Base-by-base conservation (phyloP, 2,113 vertebrate species). In the Helogale parvula region DNA sequence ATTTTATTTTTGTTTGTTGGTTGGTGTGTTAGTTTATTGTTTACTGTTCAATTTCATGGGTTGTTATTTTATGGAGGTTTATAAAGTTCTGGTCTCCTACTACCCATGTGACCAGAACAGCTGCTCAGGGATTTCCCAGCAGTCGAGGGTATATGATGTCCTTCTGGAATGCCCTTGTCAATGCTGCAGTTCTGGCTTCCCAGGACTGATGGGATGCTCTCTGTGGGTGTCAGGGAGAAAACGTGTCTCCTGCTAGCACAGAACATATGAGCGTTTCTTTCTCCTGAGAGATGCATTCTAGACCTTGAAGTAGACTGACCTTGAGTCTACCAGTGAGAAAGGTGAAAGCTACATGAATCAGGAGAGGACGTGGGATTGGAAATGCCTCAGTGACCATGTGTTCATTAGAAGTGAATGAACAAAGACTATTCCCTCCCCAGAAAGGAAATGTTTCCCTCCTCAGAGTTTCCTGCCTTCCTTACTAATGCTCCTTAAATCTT, bases 381-480 rank as follows among this genome's bases (percentile, higher is more conserved):
- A 97, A 82, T 90, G n/a, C 63, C 47, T 85, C 85, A 90, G 0
- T 88, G 41, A 87, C 13, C 13, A 31, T 16, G 8, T 71, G 35
- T 60, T 88, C 65, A 76, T 84, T 81, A 92, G 54, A 85, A 74
- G 52, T 65, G 57, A 95, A 47, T 95, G 77, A 98, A 38, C 57
- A 85, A 96, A 83, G 45, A 3, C 1, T 77, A 16, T 90, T 94
- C 60, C 71, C 54, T 92, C 60, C 27, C 16, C 33, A 0, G 76
- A 93, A 96, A 76, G 15, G 7, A 33, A 57, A 27, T 50, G 6
- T 17, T 74, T 94, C 54, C 13, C 23, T 76, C 54, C 41, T 92
- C 35, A 93, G 85, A 94, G 12, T 54, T 63, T 90, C n/a, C 86
- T 90, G 38, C 38, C 57, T 95, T 71, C 71, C n/a, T 90, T 68